These are phyloP conservation scores for Archaeoteleia sp. DNA, from an alignment of 2,888 invertebrate species.

Conservation along the genomic window DNA sequence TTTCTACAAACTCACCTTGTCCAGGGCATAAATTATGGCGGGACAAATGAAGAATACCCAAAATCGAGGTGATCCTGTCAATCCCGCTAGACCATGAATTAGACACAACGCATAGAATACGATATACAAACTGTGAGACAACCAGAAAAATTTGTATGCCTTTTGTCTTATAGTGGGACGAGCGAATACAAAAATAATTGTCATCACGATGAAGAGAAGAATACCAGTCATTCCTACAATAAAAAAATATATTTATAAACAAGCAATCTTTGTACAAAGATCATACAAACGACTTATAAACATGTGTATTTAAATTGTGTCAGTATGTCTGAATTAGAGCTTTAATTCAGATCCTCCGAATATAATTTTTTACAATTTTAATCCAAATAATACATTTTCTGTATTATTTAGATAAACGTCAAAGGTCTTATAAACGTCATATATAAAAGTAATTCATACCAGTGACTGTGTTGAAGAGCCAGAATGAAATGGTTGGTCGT, in stretches of 20 bases:
- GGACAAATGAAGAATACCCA: constrained; percentile 96
- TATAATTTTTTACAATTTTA: too few species aligned
- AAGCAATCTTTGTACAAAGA: too few species aligned
- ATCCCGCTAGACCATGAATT: constrained; percentile 91
- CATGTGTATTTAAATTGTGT: too few species aligned
- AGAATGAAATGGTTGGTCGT: constrained; percentile 94
- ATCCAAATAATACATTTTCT: too few species aligned
- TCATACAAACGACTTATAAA: too few species aligned
- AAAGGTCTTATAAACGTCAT: neutral
- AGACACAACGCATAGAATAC: constrained; percentile 89
- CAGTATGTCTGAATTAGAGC: too few species aligned
- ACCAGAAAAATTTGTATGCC: constrained; percentile 97
- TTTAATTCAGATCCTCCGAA: too few species aligned
- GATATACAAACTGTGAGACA: constrained; percentile 92
- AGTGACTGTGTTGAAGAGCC: constrained; percentile 96
- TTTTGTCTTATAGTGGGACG: constrained; percentile 93
- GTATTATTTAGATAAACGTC: constrained; percentile 1
- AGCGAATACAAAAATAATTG: constrained; percentile 97
- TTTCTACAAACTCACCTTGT: constrained; percentile 80
- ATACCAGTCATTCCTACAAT: constrained; percentile 89
- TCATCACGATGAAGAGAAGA: constrained; percentile 91
- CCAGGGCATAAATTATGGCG: constrained; percentile 90
- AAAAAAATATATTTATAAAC: constrained; percentile 2
- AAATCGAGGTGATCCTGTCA: constrained; percentile 93
- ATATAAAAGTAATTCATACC: constrained; percentile 77